Percentiles rank a stretch among this genome's conserved stretches.
Evolutionary conservation across 2,888 invertebrate genomes (phyloP).

Genomic region (Heliconius ismenius): DNA sequence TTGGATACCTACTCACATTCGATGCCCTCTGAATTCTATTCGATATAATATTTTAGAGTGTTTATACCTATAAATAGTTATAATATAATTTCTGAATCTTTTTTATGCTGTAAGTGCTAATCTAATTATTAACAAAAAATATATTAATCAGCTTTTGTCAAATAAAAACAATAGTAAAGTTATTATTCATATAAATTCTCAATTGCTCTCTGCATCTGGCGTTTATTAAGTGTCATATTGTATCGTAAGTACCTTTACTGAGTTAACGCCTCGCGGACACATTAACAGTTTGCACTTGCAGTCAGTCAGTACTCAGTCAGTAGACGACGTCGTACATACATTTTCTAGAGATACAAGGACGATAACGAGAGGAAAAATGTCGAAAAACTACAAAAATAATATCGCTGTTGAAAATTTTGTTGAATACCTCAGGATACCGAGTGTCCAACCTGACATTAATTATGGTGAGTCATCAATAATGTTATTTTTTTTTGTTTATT

Average conservation of each 20-base stretch:
- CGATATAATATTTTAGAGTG: no score
- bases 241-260: not conserved
- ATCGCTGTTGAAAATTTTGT: conserved; percentile 86
- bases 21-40: not conserved
- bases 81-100: no score
- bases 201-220: not conserved
- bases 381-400: conserved; percentile 63
- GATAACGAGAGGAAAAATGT: conserved; percentile 51
- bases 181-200: not conserved
- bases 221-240: not conserved
- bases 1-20: not conserved
- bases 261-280: not conserved
- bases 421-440: conserved; percentile 87
- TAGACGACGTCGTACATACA: not conserved
- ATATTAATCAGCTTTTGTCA: not conserved
- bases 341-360: no score
- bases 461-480: conserved; percentile 82
- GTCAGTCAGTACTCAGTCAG: not conserved
- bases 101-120: no score
- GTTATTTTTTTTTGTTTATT: not conserved
- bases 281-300: not conserved
- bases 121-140: no score
- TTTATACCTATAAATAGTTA: no score
- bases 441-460: conserved; percentile 88
- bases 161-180: not conserved